Conservation (phyloP, 2,113 vertebrate genomes). For the Hipposideros armiger region DNA sequence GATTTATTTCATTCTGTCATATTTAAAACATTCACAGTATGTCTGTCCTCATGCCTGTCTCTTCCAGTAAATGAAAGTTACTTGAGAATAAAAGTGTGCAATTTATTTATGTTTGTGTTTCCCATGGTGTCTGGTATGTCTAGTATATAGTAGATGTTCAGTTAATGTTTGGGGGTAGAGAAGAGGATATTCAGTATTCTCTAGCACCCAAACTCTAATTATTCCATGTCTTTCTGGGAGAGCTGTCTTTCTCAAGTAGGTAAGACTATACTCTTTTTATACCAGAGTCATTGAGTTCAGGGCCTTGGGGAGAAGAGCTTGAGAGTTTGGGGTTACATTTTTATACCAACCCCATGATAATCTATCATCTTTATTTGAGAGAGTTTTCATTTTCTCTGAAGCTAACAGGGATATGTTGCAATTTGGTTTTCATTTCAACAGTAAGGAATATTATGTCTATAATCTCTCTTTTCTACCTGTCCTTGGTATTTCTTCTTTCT, state of each 20-base stretch:
- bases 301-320: conserved; percentile 25
- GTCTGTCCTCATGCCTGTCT: not conserved
- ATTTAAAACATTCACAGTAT: not conserved
- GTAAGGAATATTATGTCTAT: not conserved
- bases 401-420: conserved; percentile 32
- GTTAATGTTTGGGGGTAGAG: conserved; percentile 28
- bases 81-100: conserved; percentile 33
- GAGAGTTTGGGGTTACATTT: not conserved
- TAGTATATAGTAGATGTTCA: not conserved
- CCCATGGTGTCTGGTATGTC: not conserved
- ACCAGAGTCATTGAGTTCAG: not conserved
- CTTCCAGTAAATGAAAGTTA: conserved; percentile 41
- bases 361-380: conserved; percentile 8
- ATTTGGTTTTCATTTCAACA: conserved; percentile 22
- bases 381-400: not conserved
- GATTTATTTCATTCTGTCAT: conserved; percentile 42
- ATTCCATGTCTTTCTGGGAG: conserved; percentile 33
- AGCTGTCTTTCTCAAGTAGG: conserved; percentile 19
- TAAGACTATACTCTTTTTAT: conserved; percentile 28
- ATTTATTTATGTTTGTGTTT: conserved; percentile 41
- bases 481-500: conserved; percentile 48
- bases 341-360: not conserved
- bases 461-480: conserved; percentile 14
- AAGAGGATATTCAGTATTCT: conserved; percentile 20
- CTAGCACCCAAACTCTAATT: not conserved